Percentiles rank a stretch among this genome's conserved stretches.
These are phyloP conservation scores for Anastatus disparis DNA, from an alignment of 1,140 invertebrate genomes.

Conservation along the genomic window DNA sequence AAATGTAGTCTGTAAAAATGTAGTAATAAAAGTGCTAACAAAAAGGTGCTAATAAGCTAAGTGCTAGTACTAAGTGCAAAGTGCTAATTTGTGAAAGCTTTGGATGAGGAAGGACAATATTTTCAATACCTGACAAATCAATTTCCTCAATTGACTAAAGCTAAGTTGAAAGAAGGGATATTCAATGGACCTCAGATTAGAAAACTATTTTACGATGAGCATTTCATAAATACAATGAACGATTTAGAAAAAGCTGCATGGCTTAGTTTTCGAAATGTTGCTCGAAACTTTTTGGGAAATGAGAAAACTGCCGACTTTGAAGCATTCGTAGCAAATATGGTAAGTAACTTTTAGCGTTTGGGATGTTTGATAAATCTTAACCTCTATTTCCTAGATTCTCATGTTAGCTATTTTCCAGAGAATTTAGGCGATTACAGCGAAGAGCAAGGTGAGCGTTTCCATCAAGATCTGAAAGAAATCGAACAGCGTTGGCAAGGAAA, in stretches of 20 bases:
- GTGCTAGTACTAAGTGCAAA: not conserved
- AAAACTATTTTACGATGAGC: constrained; percentile 29
- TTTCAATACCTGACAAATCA: constrained; percentile 51
- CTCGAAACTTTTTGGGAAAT: constrained; percentile 42
- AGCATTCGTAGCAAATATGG: too few species aligned
- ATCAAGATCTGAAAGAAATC: too few species aligned
- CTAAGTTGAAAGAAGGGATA: constrained; percentile 54
- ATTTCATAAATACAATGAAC: constrained; percentile 38
- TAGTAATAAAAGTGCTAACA: not conserved
- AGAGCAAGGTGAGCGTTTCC: too few species aligned
- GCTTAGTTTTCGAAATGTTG: constrained; percentile 32
- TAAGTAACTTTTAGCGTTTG: too few species aligned
- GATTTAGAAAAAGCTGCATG: constrained; percentile 40
- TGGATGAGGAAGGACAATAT: constrained; percentile 44
- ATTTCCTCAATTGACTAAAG: constrained; percentile 49
- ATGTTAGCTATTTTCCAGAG: too few species aligned
- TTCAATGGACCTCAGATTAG: constrained; percentile 52
- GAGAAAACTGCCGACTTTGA: too few species aligned
- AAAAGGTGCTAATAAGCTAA: not conserved
- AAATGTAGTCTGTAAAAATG: not conserved
- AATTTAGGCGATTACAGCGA: too few species aligned
- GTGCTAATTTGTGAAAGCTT: not conserved
- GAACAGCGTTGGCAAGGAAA: too few species aligned
- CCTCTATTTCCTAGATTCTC: too few species aligned
- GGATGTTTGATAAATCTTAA: too few species aligned